phyloP scores from a whole-genome alignment of 2,888 invertebrate species.

The Latrodectus hesperus region DNA sequence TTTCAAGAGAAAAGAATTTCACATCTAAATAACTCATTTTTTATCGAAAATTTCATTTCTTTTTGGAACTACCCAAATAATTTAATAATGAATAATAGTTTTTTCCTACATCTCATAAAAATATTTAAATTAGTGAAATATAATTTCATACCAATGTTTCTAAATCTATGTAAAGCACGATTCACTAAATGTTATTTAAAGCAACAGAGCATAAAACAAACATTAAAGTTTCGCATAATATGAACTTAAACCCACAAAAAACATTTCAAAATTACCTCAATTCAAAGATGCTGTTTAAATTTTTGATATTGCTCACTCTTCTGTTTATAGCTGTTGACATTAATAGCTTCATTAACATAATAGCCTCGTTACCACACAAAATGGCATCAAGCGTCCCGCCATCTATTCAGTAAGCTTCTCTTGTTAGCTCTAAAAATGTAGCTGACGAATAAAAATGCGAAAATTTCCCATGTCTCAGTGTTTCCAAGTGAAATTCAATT shows the following conservation, averaged over 20 bases:
- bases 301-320: conserved; percentile 28
- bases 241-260: conserved; percentile 11
- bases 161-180: background rate
- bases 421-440: background rate
- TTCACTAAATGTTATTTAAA: conserved; percentile 27
- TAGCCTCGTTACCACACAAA: conserved; percentile 26
- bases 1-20: too few species aligned
- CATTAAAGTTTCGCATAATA: conserved; percentile 48
- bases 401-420: background rate
- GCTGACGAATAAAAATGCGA: background rate
- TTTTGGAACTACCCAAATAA: too few species aligned
- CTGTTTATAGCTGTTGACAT: conserved; percentile 51
- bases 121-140: background rate
- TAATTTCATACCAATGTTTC: background rate
- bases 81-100: too few species aligned
- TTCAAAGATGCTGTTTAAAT: conserved; percentile 29
- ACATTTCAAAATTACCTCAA: conserved; percentile 22
- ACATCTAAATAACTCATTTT: too few species aligned
- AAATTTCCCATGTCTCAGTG: conserved; percentile 14
- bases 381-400: conserved; percentile 17
- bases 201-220: conserved; percentile 14
- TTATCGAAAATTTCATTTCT: too few species aligned
- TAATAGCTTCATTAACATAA: conserved; percentile 59
- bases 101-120: background rate
- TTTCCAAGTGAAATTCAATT: conserved; percentile 52